Percentiles rank a stretch among this genome's conserved stretches.
Evolutionary conservation across 2,113 vertebrate species (phyloP).

Genomic region (Romanogobio albipinnatus): DNA sequence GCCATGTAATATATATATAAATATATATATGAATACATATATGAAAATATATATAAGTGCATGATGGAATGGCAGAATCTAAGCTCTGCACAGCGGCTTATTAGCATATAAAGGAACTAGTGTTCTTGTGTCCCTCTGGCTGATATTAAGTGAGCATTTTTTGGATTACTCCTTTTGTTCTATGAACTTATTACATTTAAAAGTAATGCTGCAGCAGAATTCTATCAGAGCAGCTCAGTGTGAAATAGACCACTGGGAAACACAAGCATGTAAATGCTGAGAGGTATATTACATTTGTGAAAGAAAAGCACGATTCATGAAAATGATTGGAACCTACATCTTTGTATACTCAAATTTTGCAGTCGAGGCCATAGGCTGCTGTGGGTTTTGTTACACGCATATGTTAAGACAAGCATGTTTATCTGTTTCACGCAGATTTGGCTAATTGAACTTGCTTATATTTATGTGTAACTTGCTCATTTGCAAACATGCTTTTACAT

Average conservation of each 20-base stretch:
- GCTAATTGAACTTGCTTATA: conserved; percentile 11
- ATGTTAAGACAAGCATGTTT: background rate
- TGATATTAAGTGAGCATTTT: conserved; percentile 34
- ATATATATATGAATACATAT: conserved; percentile 4
- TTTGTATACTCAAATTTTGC: conserved; percentile 25
- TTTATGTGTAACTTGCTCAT: conserved; percentile 3
- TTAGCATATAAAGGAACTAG: conserved; percentile 54
- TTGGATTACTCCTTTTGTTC: background rate
- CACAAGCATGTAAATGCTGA: conserved; percentile 2
- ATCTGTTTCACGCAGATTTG: background rate
- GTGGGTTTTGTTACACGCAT: background rate
- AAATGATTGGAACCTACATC: background rate
- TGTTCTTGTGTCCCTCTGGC: conserved; percentile 23
- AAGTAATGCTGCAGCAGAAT: background rate
- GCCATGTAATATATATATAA: conserved; percentile 12
- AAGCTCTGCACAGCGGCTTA: conserved; percentile 32
- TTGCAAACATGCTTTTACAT: conserved; percentile 24
- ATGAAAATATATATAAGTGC: conserved; percentile 8
- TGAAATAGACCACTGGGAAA: conserved; percentile 25
- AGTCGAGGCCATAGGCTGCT: background rate
- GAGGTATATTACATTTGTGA: conserved; percentile 14
- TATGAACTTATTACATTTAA: conserved; percentile 11
- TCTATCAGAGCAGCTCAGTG: conserved; percentile 17
- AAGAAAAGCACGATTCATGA: conserved; percentile 35
- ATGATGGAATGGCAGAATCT: conserved; percentile 18